A percentile compares a stretch with the other conserved stretches of the same genome.
phyloP scores from a whole-genome alignment of 2,113 vertebrate genomes.

The Carlito syrichta region DNA sequence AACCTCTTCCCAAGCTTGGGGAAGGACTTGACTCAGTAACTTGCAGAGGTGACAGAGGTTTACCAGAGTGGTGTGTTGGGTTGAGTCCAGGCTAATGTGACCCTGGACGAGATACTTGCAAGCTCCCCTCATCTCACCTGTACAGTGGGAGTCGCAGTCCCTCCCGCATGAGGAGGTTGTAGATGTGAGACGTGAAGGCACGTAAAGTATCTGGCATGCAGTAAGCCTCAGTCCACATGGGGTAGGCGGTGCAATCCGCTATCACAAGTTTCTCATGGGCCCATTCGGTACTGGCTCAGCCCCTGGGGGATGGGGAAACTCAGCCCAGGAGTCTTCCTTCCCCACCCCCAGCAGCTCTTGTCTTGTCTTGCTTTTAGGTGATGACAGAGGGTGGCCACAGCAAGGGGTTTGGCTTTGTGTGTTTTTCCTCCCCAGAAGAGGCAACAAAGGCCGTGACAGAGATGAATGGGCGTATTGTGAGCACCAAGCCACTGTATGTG shows the following conservation, averaged over 20 bases:
- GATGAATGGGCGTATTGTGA: constrained; percentile 95
- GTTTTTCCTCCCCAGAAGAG: constrained; percentile 98
- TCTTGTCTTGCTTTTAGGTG: constrained; percentile 87
- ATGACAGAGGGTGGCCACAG: constrained; percentile 96
- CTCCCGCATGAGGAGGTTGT: neutral
- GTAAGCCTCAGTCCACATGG: constrained; percentile 40
- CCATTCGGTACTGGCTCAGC: neutral
- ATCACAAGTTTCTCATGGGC: neutral
- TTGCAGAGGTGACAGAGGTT: neutral
- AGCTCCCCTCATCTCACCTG: neutral
- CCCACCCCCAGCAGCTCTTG: constrained; percentile 67
- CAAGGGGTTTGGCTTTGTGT: constrained; percentile 98
- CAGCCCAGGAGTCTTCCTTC: neutral
- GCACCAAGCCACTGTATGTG: constrained; percentile 96
- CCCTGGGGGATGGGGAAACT: neutral
- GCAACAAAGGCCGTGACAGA: constrained; percentile 97
- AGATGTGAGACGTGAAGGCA: neutral
- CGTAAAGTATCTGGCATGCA: neutral
- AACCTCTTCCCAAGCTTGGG: neutral
- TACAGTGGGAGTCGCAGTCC: neutral
- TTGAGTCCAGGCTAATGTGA: neutral
- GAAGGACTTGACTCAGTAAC: neutral
- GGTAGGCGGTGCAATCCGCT: no score
- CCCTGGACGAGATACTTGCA: neutral
- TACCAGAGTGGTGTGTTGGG: neutral